Evolutionary conservation across 2,113 vertebrate genomes (phyloP).

Genomic region (Lycocorax pyrrhopterus): DNA sequence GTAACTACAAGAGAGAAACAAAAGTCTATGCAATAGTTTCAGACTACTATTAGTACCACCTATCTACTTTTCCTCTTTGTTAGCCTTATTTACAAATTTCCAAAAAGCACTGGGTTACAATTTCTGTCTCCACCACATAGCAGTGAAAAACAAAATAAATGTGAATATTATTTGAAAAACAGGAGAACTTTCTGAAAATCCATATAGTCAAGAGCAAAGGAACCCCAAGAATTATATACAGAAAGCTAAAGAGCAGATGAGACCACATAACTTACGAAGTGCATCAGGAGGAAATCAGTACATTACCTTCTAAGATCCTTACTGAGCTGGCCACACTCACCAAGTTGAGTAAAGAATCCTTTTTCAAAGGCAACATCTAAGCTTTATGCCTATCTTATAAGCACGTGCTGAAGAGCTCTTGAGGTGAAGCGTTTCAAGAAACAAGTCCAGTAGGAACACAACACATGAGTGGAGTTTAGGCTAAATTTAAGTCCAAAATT

Average conservation of each 20-base stretch:
- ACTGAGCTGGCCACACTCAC: neutral
- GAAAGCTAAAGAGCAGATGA: neutral
- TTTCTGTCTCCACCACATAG: neutral
- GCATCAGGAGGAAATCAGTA: neutral
- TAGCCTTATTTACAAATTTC: neutral
- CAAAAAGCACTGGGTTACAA: neutral
- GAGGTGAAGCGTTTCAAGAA: neutral
- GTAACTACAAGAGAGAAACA: neutral
- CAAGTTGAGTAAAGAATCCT: neutral
- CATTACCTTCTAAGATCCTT: neutral
- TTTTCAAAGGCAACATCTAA: neutral
- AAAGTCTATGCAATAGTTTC: neutral
- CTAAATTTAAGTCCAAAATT: neutral
- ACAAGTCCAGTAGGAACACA: neutral
- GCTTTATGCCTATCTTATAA: neutral
- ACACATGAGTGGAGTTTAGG: neutral
- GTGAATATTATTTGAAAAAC: neutral
- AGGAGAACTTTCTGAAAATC: neutral
- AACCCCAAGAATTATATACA: neutral
- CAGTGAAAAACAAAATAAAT: neutral
- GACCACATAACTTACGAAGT: neutral
- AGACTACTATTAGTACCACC: neutral
- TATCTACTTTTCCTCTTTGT: neutral
- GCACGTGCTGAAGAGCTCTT: neutral
- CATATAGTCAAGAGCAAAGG: neutral